These are phyloP conservation scores for Uloborus plumipes DNA, from an alignment of 2,888 invertebrate genomes.

Conservation along the genomic window DNA sequence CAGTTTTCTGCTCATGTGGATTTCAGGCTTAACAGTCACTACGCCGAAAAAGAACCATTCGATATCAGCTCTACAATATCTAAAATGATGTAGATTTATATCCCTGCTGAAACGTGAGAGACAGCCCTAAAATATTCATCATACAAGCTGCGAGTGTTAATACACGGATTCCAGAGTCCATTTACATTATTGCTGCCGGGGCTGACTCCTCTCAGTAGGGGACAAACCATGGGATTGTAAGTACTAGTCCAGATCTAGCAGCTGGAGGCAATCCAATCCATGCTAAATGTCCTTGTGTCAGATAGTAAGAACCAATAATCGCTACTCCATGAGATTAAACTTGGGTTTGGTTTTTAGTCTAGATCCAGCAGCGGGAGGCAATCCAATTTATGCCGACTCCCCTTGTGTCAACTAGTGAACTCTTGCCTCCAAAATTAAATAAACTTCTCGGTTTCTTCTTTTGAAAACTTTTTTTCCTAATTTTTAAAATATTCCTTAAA, in stretches of 20 bases:
- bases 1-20: no score
- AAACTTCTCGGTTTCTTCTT: no score
- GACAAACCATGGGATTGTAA: slow-evolving; percentile 51
- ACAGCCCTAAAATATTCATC: slow-evolving; percentile 55
- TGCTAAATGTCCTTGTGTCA: slow-evolving; percentile 36
- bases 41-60: no score
- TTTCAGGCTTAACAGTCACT: no score
- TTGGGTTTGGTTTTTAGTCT: no score
- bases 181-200: slow-evolving; percentile 54
- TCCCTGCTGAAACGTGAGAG: slow-evolving; percentile 6
- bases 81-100: slow-evolving; percentile 24
- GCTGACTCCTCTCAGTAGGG: neutral
- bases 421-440: no score
- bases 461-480: no score
- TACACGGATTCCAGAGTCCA: slow-evolving; percentile 44
- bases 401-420: slow-evolving; percentile 33
- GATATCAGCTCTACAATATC: no score
- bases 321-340: no score
- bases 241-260: slow-evolving; percentile 53
- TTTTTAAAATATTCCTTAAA: no score
- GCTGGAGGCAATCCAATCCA: slow-evolving; percentile 57
- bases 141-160: slow-evolving; percentile 28
- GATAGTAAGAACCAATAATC: slow-evolving; percentile 5
- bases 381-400: slow-evolving; percentile 57
- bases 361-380: slow-evolving; percentile 41